phyloP scores from a whole-genome alignment of 2,888 invertebrate genomes.

The Desoria tigrina region DNA sequence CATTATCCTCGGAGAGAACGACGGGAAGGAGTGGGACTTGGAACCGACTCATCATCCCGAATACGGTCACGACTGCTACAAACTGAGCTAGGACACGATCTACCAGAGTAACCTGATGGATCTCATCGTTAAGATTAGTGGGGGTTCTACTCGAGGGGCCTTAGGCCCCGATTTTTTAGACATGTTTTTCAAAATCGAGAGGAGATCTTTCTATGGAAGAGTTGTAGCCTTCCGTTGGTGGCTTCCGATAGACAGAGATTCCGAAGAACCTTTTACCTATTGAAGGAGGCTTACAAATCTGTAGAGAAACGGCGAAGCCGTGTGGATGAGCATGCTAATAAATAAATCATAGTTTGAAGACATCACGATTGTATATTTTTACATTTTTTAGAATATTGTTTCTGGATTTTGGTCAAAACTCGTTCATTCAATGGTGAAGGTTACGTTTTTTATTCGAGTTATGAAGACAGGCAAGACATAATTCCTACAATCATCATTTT shows the following conservation, averaged over 20 bases:
- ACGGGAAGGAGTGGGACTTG: slow-evolving; percentile 21
- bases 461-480: no score
- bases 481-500: no score
- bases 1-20: slow-evolving; percentile 40
- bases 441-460: no score
- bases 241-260: slow-evolving; percentile 13
- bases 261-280: slow-evolving; percentile 6
- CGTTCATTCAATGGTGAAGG: no score
- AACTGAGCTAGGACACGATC: not conserved
- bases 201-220: slow-evolving; percentile 17
- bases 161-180: slow-evolving; percentile 30
- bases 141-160: slow-evolving; percentile 9
- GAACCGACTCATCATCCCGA: not conserved
- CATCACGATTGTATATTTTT: no score
- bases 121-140: slow-evolving; percentile 19
- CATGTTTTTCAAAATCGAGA: slow-evolving; percentile 20
- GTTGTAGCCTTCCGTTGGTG: slow-evolving; percentile 7
- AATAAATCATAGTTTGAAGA: no score
- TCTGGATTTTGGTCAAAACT: no score
- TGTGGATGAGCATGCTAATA: no score
- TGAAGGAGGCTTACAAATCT: slow-evolving; percentile 17
- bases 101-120: slow-evolving; percentile 43
- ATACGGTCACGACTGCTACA: not conserved
- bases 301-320: no score
- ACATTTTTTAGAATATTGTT: no score